Conservation (phyloP, 2,113 vertebrate genomes). For the Myotis brandtii region DNA sequence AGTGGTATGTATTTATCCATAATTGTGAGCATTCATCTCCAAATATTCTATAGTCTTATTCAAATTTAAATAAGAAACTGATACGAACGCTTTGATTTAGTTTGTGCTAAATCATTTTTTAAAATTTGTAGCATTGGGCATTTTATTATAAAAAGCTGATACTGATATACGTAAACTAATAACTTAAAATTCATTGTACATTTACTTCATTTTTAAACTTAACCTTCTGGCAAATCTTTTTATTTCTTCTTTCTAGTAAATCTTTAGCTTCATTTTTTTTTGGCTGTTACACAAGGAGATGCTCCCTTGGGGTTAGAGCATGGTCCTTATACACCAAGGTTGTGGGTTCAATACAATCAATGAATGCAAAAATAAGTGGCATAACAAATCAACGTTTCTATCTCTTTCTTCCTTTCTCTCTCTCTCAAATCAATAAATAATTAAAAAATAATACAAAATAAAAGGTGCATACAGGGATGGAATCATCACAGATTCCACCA, state of each 20-base stretch:
- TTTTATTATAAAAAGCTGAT: conserved; percentile 82
- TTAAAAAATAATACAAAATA: not conserved
- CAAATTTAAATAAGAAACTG: conserved; percentile 24
- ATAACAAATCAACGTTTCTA: too few species aligned
- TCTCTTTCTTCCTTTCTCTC: too few species aligned
- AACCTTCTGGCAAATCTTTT: conserved; percentile 92
- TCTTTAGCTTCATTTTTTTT: conserved; percentile 94
- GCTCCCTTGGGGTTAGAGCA: conserved; percentile 86
- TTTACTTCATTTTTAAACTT: conserved; percentile 91
- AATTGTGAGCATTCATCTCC: not conserved
- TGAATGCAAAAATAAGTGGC: too few species aligned
- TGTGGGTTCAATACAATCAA: too few species aligned
- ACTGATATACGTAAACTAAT: conserved; percentile 54
- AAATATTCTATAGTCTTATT: not conserved
- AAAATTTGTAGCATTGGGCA: conserved; percentile 51
- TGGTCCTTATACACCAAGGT: too few species aligned
- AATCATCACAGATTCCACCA: not conserved
- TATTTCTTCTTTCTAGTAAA: conserved; percentile 89
- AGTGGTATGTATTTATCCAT: not conserved
- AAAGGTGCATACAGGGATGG: not conserved
- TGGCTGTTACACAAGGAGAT: conserved; percentile 95
- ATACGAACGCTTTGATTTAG: conserved; percentile 26
- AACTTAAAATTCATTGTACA: conserved; percentile 56
- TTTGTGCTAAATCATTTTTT: conserved; percentile 44
- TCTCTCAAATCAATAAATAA: too few species aligned